Base-by-base conservation (phyloP, 2,113 vertebrate genomes). In the Paratilapia polleni region DNA sequence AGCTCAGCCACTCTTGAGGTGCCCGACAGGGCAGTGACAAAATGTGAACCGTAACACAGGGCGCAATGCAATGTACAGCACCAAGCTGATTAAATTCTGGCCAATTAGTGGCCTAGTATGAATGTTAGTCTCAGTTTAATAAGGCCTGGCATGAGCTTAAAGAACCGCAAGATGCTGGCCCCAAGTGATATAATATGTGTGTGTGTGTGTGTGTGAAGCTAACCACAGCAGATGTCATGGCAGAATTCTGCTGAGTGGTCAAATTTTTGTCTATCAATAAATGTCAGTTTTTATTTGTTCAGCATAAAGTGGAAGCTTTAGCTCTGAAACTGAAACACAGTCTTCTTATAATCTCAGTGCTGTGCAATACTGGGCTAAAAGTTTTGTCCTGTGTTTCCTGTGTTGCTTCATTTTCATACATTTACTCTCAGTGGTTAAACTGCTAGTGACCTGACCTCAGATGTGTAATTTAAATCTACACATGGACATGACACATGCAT, bases 211-310 rank as follows among this genome's bases (percentile, higher is more conserved):
- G 43, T 36, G 73, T 34, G 61, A 36, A 49, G n/a, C 38, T 34
- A 60, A 88, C 86, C 90, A 77, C 83, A 82, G 73, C 75, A 88
- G 78, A 91, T 82, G 70, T 80, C 68, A 75, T 70, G 49, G 19
- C 61, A 58, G 60, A 8, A 12, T 80, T 89, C 47, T 78, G 87
- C 87, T 89, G 83, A 88, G 43, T 66, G 58, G n/a, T 43, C 77
- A 61, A 4, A 74, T 87, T 90, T 79, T 78, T 83, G 9, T 49
- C 64, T 43, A 73, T 81, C 81, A 77, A 36, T 89, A 74, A 83
- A 87, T 62, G 80, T 86, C 83, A 28, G 5, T 63, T 87, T 66
- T 68, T 62, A 78, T 89, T 82, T 1, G 34, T 77, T 81, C 36
- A 43, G 12, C 57, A 60, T 66, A 58, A 80, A 36, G 26, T 20